Conservation (phyloP, 30 jellyfish, hydroid and myxozoan species). For the Pseudorhiza aurosa region DNA sequence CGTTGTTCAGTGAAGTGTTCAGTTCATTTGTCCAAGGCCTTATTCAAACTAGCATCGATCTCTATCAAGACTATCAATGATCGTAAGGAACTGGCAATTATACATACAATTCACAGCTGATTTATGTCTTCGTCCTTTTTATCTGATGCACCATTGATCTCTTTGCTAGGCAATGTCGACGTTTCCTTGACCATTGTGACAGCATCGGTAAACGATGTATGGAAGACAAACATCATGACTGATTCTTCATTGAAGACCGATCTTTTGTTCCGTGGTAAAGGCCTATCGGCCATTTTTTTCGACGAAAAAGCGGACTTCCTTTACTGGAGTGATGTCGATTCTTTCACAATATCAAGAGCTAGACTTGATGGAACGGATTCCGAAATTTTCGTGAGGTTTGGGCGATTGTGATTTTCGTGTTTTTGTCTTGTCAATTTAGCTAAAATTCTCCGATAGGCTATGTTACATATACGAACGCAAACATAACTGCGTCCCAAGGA, state of each 20-base stretch:
- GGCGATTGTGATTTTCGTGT: not conserved
- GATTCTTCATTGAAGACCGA: conserved; percentile 49
- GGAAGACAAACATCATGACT: conserved; percentile 39
- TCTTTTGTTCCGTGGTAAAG: conserved; percentile 9
- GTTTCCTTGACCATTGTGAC: conserved; percentile 15
- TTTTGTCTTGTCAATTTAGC: too few species aligned
- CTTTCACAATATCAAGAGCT: conserved; percentile 23
- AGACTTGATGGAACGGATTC: conserved; percentile 56
- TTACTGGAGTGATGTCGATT: conserved; percentile 71
- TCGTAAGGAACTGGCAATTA: too few species aligned
- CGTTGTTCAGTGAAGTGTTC: too few species aligned
- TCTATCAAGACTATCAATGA: too few species aligned
- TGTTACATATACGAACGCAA: too few species aligned
- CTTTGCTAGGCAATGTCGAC: not conserved
- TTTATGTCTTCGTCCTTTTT: too few species aligned
- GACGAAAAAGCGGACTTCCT: conserved; percentile 29
- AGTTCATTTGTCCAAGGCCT: too few species aligned
- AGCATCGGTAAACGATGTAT: conserved; percentile 20
- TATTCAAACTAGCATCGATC: too few species aligned
- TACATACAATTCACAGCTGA: too few species aligned
- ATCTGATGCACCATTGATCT: too few species aligned
- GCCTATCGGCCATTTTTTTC: conserved; percentile 43
- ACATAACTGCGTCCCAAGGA: too few species aligned
- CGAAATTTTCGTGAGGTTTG: conserved; percentile 55
- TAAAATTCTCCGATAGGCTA: too few species aligned